Base-by-base conservation (phyloP, 2,113 vertebrate genomes). In the Tachysurus vachellii region DNA sequence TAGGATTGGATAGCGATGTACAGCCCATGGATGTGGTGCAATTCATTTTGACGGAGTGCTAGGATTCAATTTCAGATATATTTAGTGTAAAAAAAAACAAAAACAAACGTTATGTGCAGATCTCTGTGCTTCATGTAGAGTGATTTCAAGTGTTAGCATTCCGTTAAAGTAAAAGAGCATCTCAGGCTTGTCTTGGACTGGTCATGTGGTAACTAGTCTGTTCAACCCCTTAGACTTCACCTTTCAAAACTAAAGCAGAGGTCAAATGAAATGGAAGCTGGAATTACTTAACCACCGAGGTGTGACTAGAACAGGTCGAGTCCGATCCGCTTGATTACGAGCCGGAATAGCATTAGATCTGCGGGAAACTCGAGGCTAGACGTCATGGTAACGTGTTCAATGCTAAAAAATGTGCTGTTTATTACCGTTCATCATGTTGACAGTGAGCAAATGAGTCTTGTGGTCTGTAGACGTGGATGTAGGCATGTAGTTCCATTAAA, bases 241-340 rank as follows among this genome's bases (percentile, higher is more conserved):
- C 26, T 50, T 64, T 28, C 62, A 53, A n/a, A 86, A 50, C 54
- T 16, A 31, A 80, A 80, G 26, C 57, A 73, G 57, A 82, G 86
- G 86, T 87, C 68, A 42, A 10, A 13, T 73, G 42, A 87, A 82
- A 82, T 71, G 79, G 53, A 82, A 81, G 44, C 70, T 62, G 42
- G 68, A 50, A 82, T 71, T 76, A 71, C 47, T 23, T 36, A 68
- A 83, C 5, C 81, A n/a, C 71, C 12, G 47, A 42, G 81, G 70
- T 77, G 81, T 87, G 80, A 87, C 81, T 87, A 59, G 26, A 86
- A 86, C 70, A 70, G 12, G 31, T 31, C 64, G 16, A 81, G 54
- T 47, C 62, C 12, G 66, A 87, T 83, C 47, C 31, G 71, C 59
- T 87, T 68, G 86, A 87, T 83, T 79, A 79, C 28, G 8, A 66